Evolutionary conservation across 53 echinoderm and acorn worm genomes (phyloP), one percentile per base, ranked within the genome.

Genomic region (Echinometra lucunter): DNA sequence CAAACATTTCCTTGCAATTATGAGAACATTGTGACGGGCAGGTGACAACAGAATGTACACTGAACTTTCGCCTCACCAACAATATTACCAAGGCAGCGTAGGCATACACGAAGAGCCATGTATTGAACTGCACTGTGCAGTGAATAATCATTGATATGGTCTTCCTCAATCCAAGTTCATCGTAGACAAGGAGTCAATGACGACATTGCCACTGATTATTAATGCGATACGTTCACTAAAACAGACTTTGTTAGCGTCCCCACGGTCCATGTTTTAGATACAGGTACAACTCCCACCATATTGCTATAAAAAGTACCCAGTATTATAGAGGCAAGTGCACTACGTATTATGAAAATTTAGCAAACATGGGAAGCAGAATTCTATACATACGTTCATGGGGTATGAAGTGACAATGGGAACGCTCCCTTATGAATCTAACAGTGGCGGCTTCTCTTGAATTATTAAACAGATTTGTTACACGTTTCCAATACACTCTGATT

Each of bases 1-100:
- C 89, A 58, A 45, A 89, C 89, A 60, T 89, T 89, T 89, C 89
- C 89, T 89, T 40, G 37, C 89, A 89, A 89, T 89, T 89, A 57
- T 53, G 13, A 8, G 89, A 89, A 60, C 63, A 89, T 89, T 57
- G 63, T 89, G 38, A 38, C 57, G 60, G 3, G 37, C 63, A 60
- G 60, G 60, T 89, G 60, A 21, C 9, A 49, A 42, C 12, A 89
- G 0, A 58, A 58, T 9, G 89, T 57, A 60, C 60, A 38, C 60
- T 60, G 57, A 89, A 57, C 89, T 89, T 89, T 89, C 40, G 11
- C 85, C 85, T 28, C 28, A 28, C 83, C 75, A 17, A 0, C 40
- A 8, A 0, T 5, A 75, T 19, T 75, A 75, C 34, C 75, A 40
- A 75, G 12, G 19, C 40, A 38, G 75, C 19, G 40, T 75, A 40